Percentiles rank a stretch among this genome's conserved stretches.
phyloP scores from a whole-genome alignment of 35 echinoderm and acorn worm species.

The Ophioderma brevispina region DNA sequence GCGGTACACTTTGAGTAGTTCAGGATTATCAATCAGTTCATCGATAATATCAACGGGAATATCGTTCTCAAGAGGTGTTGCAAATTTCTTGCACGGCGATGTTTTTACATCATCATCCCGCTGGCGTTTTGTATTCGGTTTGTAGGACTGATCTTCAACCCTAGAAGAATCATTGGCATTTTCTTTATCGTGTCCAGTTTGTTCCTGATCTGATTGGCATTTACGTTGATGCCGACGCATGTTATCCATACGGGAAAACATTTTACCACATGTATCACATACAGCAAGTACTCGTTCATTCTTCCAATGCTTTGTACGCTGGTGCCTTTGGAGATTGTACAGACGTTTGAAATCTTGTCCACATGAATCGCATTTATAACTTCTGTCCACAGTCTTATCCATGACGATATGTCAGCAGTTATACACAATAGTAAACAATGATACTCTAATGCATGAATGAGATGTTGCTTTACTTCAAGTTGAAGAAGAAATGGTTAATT shows the following conservation, averaged over 20 bases:
- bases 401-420: background rate
- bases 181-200: background rate
- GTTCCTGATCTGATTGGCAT: background rate
- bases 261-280: slow-evolving; percentile 1
- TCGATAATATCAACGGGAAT: background rate
- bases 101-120: background rate
- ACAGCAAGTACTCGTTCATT: background rate
- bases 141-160: background rate
- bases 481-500: background rate
- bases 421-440: background rate
- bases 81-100: background rate
- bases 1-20: background rate
- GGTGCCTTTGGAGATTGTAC: slow-evolving; percentile 1
- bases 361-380: background rate
- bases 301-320: slow-evolving; percentile 5
- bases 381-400: background rate
- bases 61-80: background rate
- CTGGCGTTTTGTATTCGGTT: background rate
- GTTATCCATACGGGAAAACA: background rate
- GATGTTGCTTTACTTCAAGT: background rate
- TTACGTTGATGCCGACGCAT: background rate
- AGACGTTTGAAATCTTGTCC: background rate
- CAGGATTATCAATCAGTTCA: background rate
- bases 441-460: background rate
- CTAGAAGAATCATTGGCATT: background rate